phyloP scores from a whole-genome alignment of 2,113 vertebrate species.

The Nothocercus julius region DNA sequence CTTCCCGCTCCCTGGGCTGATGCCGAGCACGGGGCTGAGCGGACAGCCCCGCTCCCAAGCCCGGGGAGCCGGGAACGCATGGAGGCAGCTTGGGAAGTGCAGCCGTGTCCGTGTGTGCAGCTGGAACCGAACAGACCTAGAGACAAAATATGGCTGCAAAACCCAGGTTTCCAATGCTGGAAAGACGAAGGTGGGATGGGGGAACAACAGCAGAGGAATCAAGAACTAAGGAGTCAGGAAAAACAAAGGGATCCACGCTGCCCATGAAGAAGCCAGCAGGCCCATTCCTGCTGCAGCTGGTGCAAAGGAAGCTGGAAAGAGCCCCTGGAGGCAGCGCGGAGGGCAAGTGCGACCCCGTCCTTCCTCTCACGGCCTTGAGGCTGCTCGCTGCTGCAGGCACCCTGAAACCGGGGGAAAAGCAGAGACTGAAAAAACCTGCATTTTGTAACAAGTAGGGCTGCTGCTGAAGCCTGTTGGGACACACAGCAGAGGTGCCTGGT shows the following conservation, averaged over 20 bases:
- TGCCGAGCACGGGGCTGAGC: fast-evolving
- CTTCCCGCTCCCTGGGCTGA: neutral
- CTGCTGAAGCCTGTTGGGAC: conserved; percentile 45
- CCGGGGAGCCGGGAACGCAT: too few relatives aligned
- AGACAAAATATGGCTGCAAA: neutral
- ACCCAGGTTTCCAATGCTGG: neutral
- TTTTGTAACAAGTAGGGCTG: conserved; percentile 8
- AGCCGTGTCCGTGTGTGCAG: fast-evolving
- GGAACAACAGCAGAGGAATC: neutral
- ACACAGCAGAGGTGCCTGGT: neutral
- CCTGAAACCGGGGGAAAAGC: neutral
- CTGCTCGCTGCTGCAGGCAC: neutral
- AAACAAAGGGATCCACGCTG: neutral
- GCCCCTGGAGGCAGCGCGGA: fast-evolving
- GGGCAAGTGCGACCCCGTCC: too few relatives aligned
- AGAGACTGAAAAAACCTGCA: neutral
- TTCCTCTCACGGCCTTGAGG: too few relatives aligned
- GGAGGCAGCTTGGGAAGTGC: neutral
- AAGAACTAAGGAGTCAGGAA: neutral
- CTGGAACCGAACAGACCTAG: neutral
- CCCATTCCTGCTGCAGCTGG: too few relatives aligned
- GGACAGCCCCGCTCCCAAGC: too few relatives aligned
- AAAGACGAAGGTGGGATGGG: neutral
- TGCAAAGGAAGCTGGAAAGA: too few relatives aligned
- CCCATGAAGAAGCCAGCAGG: neutral